These are phyloP conservation scores for Gymnogyps californianus DNA, from an alignment of 2,113 vertebrate genomes.

Conservation along the genomic window DNA sequence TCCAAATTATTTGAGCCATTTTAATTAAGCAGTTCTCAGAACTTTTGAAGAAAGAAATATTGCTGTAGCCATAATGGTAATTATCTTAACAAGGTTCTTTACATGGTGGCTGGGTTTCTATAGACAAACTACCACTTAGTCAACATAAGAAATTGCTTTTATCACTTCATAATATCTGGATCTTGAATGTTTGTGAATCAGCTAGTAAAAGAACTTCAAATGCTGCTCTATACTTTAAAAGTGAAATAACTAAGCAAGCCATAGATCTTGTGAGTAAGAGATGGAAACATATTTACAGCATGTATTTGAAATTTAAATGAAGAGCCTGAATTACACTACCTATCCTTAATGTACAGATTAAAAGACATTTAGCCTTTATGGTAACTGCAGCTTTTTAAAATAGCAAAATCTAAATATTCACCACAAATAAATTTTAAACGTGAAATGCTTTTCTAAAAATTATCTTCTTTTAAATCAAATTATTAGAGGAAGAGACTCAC, in stretches of 20 bases:
- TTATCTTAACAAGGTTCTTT: neutral
- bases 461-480: neutral
- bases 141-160: neutral
- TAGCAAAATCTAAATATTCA: neutral
- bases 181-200: neutral
- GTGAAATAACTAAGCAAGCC: neutral
- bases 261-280: neutral
- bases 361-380: neutral
- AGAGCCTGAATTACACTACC: neutral
- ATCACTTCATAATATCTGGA: neutral
- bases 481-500: slow-evolving; percentile 90
- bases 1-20: neutral
- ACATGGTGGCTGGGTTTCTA: neutral
- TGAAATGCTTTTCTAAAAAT: neutral
- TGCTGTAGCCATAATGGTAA: neutral
- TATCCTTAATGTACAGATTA: neutral
- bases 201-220: neutral
- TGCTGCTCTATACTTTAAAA: neutral
- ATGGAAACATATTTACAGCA: neutral
- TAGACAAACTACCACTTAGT: neutral
- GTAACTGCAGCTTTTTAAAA: neutral
- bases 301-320: neutral
- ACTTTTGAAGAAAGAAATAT: neutral
- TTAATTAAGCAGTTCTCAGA: neutral
- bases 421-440: neutral